Evolutionary conservation across 2,797 vertebrate genomes (phyloP).

Genomic region (Halcyon leucocephala): DNA sequence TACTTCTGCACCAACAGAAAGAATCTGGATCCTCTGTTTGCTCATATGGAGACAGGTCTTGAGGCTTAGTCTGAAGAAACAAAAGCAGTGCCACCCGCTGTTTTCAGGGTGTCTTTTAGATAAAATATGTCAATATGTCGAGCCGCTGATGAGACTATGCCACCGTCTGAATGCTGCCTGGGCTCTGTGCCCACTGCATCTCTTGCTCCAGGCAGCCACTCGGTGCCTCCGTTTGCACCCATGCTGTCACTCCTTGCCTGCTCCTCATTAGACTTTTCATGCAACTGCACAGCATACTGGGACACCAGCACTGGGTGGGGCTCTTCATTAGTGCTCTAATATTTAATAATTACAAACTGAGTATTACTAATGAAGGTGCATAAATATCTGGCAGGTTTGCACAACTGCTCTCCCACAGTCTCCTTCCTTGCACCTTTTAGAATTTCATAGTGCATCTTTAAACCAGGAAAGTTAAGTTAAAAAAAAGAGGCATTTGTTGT

Average conservation of each 20-base stretch:
- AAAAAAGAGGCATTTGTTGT: neutral
- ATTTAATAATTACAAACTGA: neutral
- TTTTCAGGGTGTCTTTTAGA: neutral
- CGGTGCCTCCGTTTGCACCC: neutral
- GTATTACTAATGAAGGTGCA: neutral
- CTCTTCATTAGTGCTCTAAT: neutral
- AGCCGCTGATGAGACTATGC: neutral
- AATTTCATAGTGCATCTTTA: neutral
- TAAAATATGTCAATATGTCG: neutral
- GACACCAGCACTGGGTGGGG: neutral
- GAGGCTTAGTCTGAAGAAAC: neutral
- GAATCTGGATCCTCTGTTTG: neutral
- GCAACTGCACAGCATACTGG: neutral
- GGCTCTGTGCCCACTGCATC: fast-evolving
- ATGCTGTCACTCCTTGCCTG: neutral
- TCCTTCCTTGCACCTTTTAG: neutral
- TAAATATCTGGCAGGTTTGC: neutral
- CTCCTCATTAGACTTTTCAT: neutral
- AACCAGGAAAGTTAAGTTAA: neutral
- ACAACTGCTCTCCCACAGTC: neutral
- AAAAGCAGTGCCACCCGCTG: neutral
- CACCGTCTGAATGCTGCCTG: neutral
- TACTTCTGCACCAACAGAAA: neutral
- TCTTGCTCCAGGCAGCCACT: fast-evolving
- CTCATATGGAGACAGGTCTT: neutral